Conservation (phyloP, 2,113 vertebrate species). For the Microcebus tavaratra region DNA sequence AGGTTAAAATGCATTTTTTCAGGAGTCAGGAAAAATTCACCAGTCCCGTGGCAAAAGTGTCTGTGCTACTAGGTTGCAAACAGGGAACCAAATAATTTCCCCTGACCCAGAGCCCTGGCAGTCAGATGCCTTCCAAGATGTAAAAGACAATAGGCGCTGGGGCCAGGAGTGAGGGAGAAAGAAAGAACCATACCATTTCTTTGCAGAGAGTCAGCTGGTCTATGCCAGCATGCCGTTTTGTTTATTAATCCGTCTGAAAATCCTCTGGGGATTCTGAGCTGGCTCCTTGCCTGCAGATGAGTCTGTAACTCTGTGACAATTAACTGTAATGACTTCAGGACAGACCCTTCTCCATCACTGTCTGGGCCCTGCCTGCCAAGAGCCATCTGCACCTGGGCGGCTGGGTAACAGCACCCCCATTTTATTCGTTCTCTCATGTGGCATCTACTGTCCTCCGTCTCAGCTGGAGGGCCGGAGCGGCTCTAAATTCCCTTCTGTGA, state of each 20-base stretch:
- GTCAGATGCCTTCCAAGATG: not conserved
- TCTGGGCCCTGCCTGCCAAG: constrained; percentile 25
- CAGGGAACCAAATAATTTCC: not conserved
- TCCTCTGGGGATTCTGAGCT: constrained; percentile 40
- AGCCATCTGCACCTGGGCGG: constrained; percentile 64
- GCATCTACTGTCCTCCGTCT: constrained; percentile 41
- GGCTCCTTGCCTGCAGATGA: constrained; percentile 55
- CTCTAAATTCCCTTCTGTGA: constrained; percentile 54
- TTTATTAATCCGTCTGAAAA: constrained; percentile 64
- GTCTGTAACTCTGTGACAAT: constrained; percentile 74
- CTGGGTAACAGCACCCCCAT: constrained; percentile 62
- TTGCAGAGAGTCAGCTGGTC: constrained; percentile 34
- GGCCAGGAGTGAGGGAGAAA: not conserved
- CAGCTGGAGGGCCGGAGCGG: not conserved
- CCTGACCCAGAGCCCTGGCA: not conserved
- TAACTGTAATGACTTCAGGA: constrained; percentile 56
- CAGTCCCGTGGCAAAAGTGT: not conserved
- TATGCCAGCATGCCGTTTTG: constrained; percentile 8
- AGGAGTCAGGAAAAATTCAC: not conserved
- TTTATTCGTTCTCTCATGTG: constrained; percentile 54
- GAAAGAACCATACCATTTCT: constrained; percentile 22
- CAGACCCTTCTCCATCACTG: constrained; percentile 53
- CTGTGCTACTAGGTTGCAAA: not conserved
- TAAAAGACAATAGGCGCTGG: not conserved
- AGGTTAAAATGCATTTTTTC: not conserved